Base-by-base conservation (phyloP, 2,888 invertebrate species). In the Drosophila falleni region DNA sequence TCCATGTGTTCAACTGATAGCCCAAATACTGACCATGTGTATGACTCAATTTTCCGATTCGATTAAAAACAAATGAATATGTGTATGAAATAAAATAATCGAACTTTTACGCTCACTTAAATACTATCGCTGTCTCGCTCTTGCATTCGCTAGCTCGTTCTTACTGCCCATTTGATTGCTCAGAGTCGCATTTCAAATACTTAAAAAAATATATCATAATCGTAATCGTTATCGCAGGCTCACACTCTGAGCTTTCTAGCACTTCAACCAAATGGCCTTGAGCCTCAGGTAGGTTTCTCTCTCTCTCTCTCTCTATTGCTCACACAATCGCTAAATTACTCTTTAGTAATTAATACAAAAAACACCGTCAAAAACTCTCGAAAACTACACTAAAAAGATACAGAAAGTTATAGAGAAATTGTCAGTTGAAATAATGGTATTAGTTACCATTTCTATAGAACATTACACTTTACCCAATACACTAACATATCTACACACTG, bases 91-190 rank as follows among this genome's bases (percentile, higher is more conserved):
- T 31, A 58, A 31, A 58, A 31, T 47, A 50, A 50, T 78, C 58
- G 39, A 64, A 69, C 26, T 68, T 49, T 54, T 47, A 61, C 56
- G 71, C 67, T 70, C 73, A 83, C 64, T 56, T 33, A 72, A 47
- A 76, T 61, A 80, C 75, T 85, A 71, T 68, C 60, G 89, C 84
- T 88, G 63, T 78, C 66, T 72, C 71, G 67, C 84, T 72, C 74
- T 86, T 64, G 81, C 86, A 87, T 78, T 71, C 66, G 89, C 86
- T 76, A 74, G 80, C 79, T 87, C 79, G 73, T 70, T 87, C 55
- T 70, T 64, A 58, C 16, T 59, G 63, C 42, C 64, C 71, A 64
- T 76, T 62, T 61, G 53, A 68, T 64, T 79, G 55, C 58, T 80
- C 70, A 53, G 76, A 69, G 61, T 66, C 74, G 75, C 80, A 64